Base-by-base conservation (phyloP, 2,113 vertebrate species). In the Rhombomys opimus region DNA sequence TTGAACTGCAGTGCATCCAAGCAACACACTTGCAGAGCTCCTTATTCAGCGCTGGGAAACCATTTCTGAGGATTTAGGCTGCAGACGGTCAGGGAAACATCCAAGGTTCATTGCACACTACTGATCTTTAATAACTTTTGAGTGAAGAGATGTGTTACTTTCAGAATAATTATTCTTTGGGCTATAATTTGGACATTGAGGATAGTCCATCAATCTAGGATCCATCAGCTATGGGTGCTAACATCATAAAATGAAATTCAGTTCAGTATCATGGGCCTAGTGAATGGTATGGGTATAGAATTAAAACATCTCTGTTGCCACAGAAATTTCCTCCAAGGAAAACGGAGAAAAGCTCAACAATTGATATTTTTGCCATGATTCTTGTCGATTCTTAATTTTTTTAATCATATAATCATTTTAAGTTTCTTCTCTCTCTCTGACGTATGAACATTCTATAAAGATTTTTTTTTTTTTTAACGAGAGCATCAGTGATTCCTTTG, bases 241-340 rank as follows among this genome's bases (percentile, higher is more conserved):
- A 73, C 46, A 85, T 75, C 77, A 80, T 88, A 76, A 77, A 38
- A 85, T 65, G 50, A 57, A 80, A 86, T 63, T 63, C 78, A 88
- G 23, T 82, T 95, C 54, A 17, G 90, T 2, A 1, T 87, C 59
- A 23, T 52, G 10, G 92, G 65, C n/a, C 72, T 76, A 30, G 46
- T 54, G 30, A 10, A 32, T 0, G 17, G 7, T 12, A 63, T 14
- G 22, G 22, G 10, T 67, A 90, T 12, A 92, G 80, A 92, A 88
- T 82, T 6, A 77, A 41, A 80, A 59, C 38, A 30, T 25, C 91
- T 70, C 25, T 70, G n/a, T 35, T 75, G 73, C 27, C 61, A 87
- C 50, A 95, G 68, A 68, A 94, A 75, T 78, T 92, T 87, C 63
- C 72, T 77, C 46, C 22, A 63, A 93, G 73, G 17, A 91, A 95